Conservation (phyloP, 2,888 invertebrate species). For the Erebia aethiops region DNA sequence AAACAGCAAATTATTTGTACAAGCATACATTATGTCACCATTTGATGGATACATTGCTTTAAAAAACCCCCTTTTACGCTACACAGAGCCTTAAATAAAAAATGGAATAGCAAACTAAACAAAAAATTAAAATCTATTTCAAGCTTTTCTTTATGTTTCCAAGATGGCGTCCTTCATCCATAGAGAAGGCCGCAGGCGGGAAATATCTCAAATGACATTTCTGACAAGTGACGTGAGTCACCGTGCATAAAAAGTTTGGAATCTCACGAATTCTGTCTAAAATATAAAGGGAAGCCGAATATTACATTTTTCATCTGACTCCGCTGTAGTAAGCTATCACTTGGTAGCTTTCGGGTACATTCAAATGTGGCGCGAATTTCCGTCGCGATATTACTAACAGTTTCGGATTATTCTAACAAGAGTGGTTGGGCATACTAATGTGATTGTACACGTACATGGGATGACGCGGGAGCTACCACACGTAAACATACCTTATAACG, state of each 20-base stretch:
- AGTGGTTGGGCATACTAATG: conserved; percentile 47
- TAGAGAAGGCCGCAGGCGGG: too few relatives aligned
- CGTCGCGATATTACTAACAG: conserved; percentile 41
- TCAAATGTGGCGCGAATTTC: conserved; percentile 36
- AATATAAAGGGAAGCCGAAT: conserved; percentile 17
- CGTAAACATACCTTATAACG: background rate
- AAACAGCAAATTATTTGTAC: too few relatives aligned
- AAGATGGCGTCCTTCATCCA: too few relatives aligned
- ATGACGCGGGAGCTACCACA: background rate
- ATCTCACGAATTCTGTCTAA: background rate
- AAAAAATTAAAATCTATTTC: too few relatives aligned
- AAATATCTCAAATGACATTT: too few relatives aligned
- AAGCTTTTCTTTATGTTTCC: too few relatives aligned
- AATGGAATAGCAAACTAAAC: too few relatives aligned
- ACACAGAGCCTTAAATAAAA: too few relatives aligned
- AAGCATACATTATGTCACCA: too few relatives aligned
- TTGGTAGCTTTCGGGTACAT: conserved; percentile 26
- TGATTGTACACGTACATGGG: conserved; percentile 37
- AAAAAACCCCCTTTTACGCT: too few relatives aligned
- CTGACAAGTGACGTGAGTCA: too few relatives aligned
- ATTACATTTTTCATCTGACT: conserved; percentile 11
- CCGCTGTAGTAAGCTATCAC: conserved; percentile 16
- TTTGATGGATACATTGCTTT: too few relatives aligned
- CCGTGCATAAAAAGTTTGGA: background rate
- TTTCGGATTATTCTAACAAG: conserved; percentile 48